phyloP scores from a whole-genome alignment of 2,888 invertebrate genomes.

The Drosophila colorata region DNA sequence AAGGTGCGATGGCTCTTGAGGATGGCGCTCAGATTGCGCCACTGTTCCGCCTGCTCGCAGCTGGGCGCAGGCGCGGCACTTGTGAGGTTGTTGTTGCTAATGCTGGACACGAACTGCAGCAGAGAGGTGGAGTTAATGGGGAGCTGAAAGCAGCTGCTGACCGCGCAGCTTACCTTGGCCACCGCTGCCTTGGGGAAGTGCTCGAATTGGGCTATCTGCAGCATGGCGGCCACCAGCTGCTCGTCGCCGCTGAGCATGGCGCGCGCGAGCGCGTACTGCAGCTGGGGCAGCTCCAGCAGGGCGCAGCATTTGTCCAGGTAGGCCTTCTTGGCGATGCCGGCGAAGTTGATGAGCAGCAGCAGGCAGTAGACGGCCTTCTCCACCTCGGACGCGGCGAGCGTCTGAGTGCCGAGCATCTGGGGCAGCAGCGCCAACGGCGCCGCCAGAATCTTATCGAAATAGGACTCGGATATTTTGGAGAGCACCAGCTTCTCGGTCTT shows the following conservation, averaged over 20 bases:
- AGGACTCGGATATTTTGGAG: slow-evolving; percentile 83
- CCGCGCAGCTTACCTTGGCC: slow-evolving; percentile 72
- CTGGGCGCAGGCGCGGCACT: slow-evolving; percentile 7
- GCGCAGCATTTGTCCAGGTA: slow-evolving; percentile 83
- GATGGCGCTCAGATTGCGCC: slow-evolving; percentile 83
- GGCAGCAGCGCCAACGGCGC: slow-evolving; percentile 71
- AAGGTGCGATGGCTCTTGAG: slow-evolving; percentile 80
- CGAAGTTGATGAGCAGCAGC: slow-evolving; percentile 81
- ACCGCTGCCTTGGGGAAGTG: slow-evolving; percentile 82
- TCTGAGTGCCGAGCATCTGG: slow-evolving; percentile 65
- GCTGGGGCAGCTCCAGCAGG: slow-evolving; percentile 77
- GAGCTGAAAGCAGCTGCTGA: not conserved
- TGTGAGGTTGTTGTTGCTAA: slow-evolving; percentile 6
- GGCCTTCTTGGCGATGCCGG: slow-evolving; percentile 83
- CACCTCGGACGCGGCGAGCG: slow-evolving; percentile 69
- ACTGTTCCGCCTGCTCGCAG: slow-evolving; percentile 66
- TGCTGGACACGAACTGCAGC: slow-evolving; percentile 72
- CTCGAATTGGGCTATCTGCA: slow-evolving; percentile 83
- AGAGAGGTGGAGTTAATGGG: not conserved
- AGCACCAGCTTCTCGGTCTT: slow-evolving; percentile 83
- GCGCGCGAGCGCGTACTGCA: slow-evolving; percentile 83
- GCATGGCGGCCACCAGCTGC: slow-evolving; percentile 76
- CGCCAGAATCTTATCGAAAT: slow-evolving; percentile 83
- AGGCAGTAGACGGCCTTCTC: slow-evolving; percentile 82
- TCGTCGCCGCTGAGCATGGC: slow-evolving; percentile 80